Evolutionary conservation across 2,888 invertebrate genomes (phyloP).

Genomic region (Diarsia rubi): DNA sequence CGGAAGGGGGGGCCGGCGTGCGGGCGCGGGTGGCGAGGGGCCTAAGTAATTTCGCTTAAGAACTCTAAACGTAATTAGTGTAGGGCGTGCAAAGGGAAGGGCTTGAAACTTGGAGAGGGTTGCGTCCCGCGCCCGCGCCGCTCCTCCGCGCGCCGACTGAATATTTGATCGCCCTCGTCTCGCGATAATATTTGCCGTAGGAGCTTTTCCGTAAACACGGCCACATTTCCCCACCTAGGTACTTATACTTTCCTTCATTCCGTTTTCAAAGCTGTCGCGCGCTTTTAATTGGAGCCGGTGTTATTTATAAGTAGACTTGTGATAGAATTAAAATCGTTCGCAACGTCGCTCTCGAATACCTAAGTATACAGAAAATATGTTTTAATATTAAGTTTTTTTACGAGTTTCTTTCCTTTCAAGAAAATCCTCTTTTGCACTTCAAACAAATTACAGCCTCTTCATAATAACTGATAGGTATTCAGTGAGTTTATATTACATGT

Average conservation of each 20-base stretch:
- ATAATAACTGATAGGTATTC: constrained; percentile 73
- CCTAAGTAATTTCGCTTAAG: constrained; percentile 93
- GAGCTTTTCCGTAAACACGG: constrained; percentile 90
- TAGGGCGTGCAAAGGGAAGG: constrained; percentile 92
- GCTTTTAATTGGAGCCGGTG: constrained; percentile 89
- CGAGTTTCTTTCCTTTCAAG: constrained; percentile 82
- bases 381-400: constrained; percentile 86
- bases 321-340: constrained; percentile 89
- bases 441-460: constrained; percentile 82
- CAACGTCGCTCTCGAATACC: constrained; percentile 85
- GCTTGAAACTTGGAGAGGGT: constrained; percentile 92
- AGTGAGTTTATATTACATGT: constrained; percentile 71
- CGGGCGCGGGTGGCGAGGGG: constrained; percentile 89
- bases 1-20: constrained; percentile 85
- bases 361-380: constrained; percentile 79
- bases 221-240: constrained; percentile 87
- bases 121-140: constrained; percentile 86
- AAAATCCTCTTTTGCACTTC: constrained; percentile 84
- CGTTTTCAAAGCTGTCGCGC: constrained; percentile 87
- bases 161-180: constrained; percentile 90
- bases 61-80: constrained; percentile 93
- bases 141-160: constrained; percentile 87
- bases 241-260: constrained; percentile 86
- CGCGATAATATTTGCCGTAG: constrained; percentile 90
- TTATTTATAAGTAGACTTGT: constrained; percentile 89